A percentile compares a stretch with the other conserved stretches of the same genome.
These are phyloP conservation scores for Scolanthus callimorphus DNA, from an alignment of 92 coral and sea anemone species.

Conservation along the genomic window DNA sequence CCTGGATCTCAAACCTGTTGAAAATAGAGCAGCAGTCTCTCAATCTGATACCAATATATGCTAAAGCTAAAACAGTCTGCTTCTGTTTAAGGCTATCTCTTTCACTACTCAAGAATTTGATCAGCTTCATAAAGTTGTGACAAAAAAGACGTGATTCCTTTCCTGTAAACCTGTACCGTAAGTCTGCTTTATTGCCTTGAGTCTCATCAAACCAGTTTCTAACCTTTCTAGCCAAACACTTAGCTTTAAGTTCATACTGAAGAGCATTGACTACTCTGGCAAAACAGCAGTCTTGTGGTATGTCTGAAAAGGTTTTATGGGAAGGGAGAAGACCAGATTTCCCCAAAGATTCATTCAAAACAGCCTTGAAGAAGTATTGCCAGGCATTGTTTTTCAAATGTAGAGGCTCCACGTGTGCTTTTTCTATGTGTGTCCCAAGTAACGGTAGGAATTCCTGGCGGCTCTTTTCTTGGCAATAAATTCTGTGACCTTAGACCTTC, in stretches of 20 bases:
- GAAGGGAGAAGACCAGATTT: slow-evolving; percentile 21
- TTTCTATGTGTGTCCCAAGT: slow-evolving; percentile 28
- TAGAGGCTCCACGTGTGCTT: too few species aligned
- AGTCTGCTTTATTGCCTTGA: slow-evolving; percentile 34
- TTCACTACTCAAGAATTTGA: slow-evolving; percentile 22
- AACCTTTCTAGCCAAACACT: slow-evolving; percentile 40
- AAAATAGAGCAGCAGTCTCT: too few species aligned
- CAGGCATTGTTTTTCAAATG: slow-evolving; percentile 67
- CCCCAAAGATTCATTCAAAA: too few species aligned
- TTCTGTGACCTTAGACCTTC: too few species aligned
- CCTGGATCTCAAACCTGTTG: slow-evolving; percentile 21
- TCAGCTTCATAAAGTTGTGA: slow-evolving; percentile 34
- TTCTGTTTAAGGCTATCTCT: slow-evolving; percentile 42
- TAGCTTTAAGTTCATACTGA: too few species aligned
- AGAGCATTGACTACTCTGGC: slow-evolving; percentile 30
- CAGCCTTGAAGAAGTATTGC: slow-evolving; percentile 47
- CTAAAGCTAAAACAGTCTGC: slow-evolving; percentile 39
- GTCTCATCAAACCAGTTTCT: slow-evolving; percentile 52
- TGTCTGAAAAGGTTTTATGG: slow-evolving; percentile 30
- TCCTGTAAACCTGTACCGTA: slow-evolving; percentile 44
- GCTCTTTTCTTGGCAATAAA: too few species aligned
- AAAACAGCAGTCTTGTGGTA: slow-evolving; percentile 36
- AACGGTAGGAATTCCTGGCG: slow-evolving; percentile 38
- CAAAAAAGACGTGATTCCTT: slow-evolving; percentile 48
- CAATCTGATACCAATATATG: slow-evolving; percentile 36